Percentiles rank a stretch among this genome's conserved stretches.
phyloP scores from a whole-genome alignment of 2,888 invertebrate genomes.

The Mayetiola destructor region DNA sequence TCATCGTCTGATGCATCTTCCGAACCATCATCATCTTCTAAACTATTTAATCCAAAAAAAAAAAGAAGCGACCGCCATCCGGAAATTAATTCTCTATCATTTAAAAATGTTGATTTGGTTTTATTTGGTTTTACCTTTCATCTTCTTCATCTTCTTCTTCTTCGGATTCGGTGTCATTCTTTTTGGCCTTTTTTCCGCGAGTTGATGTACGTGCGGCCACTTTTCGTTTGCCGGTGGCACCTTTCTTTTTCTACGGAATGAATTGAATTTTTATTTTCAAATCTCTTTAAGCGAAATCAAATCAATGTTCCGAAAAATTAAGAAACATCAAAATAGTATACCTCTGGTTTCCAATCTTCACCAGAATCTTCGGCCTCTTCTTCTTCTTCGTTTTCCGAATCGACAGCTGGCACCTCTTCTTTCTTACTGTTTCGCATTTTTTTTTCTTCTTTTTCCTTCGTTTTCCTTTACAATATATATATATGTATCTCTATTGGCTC shows the following conservation, averaged over 20 bases:
- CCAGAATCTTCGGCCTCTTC: slow-evolving; percentile 30
- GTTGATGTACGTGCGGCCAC: neutral
- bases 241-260: slow-evolving; percentile 4
- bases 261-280: neutral
- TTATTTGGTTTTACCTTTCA: neutral
- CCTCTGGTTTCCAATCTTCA: slow-evolving; percentile 32
- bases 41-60: no score
- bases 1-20: slow-evolving; percentile 13
- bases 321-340: no score
- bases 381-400: slow-evolving; percentile 34
- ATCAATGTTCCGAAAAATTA: neutral
- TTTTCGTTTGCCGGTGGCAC: slow-evolving; percentile 13
- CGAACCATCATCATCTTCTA: neutral
- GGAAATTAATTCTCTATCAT: no score
- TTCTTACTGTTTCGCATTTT: no score
- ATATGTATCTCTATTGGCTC: no score
- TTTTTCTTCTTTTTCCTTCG: neutral
- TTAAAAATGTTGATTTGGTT: no score
- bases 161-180: slow-evolving; percentile 14
- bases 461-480: neutral
- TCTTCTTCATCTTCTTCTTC: slow-evolving; percentile 14
- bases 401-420: slow-evolving; percentile 33
- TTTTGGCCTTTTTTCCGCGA: slow-evolving; percentile 11
- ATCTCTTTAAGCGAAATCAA: neutral
- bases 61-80: no score